Percentiles rank a stretch among this genome's conserved stretches.
phyloP scores from a whole-genome alignment of 2,113 vertebrate species.

The Seriola aureovittata region DNA sequence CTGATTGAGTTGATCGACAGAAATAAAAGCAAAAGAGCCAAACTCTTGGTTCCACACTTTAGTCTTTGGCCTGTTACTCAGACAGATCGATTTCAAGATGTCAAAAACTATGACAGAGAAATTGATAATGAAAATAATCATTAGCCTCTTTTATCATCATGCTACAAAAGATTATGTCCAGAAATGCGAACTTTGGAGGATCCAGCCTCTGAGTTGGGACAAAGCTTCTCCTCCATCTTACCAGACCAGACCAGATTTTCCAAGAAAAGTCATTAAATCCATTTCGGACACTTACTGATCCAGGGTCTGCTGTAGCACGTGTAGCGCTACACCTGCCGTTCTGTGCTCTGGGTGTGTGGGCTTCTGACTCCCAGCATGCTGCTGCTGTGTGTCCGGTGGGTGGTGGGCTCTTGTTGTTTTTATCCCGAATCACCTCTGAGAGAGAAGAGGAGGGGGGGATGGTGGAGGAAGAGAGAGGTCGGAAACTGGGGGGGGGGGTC shows the following conservation, averaged over 20 bases:
- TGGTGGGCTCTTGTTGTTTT: slow-evolving; percentile 21
- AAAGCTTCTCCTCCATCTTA: too few species aligned
- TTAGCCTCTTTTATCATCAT: neutral
- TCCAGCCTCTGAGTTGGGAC: neutral
- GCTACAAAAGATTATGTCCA: neutral
- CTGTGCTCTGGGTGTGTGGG: slow-evolving; percentile 7
- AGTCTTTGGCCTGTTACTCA: too few species aligned
- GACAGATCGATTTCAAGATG: too few species aligned
- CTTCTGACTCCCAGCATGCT: slow-evolving; percentile 56
- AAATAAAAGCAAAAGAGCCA: too few species aligned
- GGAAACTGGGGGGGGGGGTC: neutral
- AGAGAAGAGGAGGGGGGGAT: neutral
- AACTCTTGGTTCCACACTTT: too few species aligned
- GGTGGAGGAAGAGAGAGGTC: slow-evolving; percentile 43
- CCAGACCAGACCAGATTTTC: neutral
- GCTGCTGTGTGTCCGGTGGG: slow-evolving; percentile 29
- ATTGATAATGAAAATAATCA: neutral
- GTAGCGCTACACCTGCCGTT: neutral
- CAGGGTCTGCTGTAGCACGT: neutral
- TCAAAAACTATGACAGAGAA: neutral
- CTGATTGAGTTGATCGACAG: too few species aligned
- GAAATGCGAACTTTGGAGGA: neutral
- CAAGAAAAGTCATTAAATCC: neutral
- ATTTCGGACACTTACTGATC: neutral
- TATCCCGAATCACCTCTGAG: neutral